These are phyloP conservation scores for Naja naja DNA, from an alignment of 2,113 vertebrate genomes.

Conservation along the genomic window DNA sequence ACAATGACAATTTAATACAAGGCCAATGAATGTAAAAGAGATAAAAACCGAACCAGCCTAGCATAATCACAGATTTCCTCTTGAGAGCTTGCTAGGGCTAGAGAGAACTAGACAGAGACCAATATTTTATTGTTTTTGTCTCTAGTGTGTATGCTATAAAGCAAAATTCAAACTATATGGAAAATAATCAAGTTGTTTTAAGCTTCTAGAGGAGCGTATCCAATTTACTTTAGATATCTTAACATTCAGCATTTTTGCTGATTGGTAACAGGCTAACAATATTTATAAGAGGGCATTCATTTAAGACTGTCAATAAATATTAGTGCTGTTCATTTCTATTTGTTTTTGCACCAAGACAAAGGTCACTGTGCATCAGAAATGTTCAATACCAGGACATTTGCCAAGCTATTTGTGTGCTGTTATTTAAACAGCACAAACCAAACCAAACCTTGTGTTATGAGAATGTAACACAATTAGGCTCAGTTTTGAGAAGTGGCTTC, in stretches of 20 bases:
- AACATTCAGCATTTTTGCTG: constrained; percentile 15
- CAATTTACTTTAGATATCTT: constrained; percentile 8
- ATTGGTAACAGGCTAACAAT: constrained; percentile 33
- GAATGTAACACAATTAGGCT: constrained; percentile 15
- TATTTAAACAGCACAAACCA: constrained; percentile 14
- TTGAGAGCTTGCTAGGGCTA: constrained; percentile 62
- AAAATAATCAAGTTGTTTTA: constrained; percentile 19
- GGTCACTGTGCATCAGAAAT: constrained; percentile 41
- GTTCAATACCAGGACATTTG: constrained; percentile 33
- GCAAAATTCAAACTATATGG: constrained; percentile 42
- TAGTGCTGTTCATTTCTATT: constrained; percentile 26
- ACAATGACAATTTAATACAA: constrained; percentile 89
- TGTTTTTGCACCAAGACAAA: constrained; percentile 40
- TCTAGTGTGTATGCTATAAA: constrained; percentile 57
- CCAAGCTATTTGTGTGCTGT: constrained; percentile 27
- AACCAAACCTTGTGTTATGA: background rate
- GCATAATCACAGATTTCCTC: constrained; percentile 75
- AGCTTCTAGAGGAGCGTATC: constrained; percentile 32
- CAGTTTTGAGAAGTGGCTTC: constrained; percentile 51
- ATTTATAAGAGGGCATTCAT: constrained; percentile 37
- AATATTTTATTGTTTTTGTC: constrained; percentile 71
- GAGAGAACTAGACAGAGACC: constrained; percentile 64
- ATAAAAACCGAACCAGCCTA: constrained; percentile 75
- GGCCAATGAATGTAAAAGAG: constrained; percentile 78
- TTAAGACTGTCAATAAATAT: constrained; percentile 8